These are phyloP conservation scores for Rhingia rostrata DNA, from an alignment of 2,888 invertebrate species.

Conservation along the genomic window DNA sequence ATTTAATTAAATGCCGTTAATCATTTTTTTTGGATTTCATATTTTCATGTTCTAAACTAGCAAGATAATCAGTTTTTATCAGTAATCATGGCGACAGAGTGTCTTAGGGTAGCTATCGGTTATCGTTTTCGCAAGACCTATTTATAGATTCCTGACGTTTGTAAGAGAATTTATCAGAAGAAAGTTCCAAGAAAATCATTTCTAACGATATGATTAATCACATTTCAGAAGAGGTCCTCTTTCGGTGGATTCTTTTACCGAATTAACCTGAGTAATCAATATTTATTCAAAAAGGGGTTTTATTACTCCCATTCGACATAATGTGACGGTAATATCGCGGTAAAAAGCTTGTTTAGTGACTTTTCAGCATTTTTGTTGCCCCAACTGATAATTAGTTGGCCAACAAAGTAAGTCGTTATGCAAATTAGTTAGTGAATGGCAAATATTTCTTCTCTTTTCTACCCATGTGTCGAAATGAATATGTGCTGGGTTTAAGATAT, in stretches of 20 bases:
- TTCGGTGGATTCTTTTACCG: neutral
- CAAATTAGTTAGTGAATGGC: constrained; percentile 60
- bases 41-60: constrained; percentile 21
- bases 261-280: constrained; percentile 7
- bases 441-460: constrained; percentile 23
- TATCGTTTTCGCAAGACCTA: constrained; percentile 39
- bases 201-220: constrained; percentile 28
- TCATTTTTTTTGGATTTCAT: constrained; percentile 43
- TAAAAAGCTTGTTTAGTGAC: constrained; percentile 20
- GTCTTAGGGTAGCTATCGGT: constrained; percentile 51
- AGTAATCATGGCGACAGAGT: constrained; percentile 47
- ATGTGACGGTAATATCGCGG: constrained; percentile 27
- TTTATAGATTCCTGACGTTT: constrained; percentile 42
- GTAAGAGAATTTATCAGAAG: constrained; percentile 18
- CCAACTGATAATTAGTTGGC: constrained; percentile 52
- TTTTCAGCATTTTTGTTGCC: constrained; percentile 21
- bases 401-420: constrained; percentile 66
- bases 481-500: constrained; percentile 30
- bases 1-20: constrained; percentile 65
- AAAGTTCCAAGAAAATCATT: constrained; percentile 18
- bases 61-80: constrained; percentile 49
- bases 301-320: constrained; percentile 8
- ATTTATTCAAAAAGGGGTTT: neutral
- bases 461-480: constrained; percentile 49
- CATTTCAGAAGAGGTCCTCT: neutral